Evolutionary conservation across 2,113 vertebrate species (phyloP), one percentile per base, ranked within the genome.

Genomic region (Pampusana beccarii): DNA sequence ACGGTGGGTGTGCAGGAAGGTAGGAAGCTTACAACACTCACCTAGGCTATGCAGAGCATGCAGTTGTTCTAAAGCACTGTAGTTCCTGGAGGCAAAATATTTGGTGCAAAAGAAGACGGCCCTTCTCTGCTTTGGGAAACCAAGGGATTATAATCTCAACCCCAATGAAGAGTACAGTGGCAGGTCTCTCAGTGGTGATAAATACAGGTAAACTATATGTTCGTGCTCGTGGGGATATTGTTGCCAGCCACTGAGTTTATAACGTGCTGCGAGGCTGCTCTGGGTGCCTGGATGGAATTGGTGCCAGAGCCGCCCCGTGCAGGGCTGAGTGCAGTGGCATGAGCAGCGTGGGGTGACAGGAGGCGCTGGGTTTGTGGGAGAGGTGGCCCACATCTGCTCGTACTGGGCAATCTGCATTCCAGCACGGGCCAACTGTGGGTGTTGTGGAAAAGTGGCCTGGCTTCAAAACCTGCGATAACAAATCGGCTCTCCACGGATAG

Each of bases 381-480:
- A 54, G 29, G 46, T 34, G 42, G 29, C 23, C 62, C 6, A 12
- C 10, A 36, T 36, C 79, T 56, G 40, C 31, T 10, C 53, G 38
- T n/a, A 7, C 25, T 36, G n/a, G 51, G 71, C 42, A 51, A 36
- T 46, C 18, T 44, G 23, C 5, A 78, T 10, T 71, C 25, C 5
- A 73, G 48, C 12, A 26, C 26, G 6, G 64, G 34, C 40, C 53
- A 62, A 1, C 33, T 0, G 0, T 2, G 15, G 18, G 8, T 40
- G 10, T 34, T 61, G 33, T 72, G 48, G 34, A 66, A n/a, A 75
- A 61, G 20, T 20, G 20, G 17, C 16, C 53, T 62, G 40, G n/a
- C 60, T 86, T 73, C 70, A 62, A 18, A 48, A 40, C 17, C 18
- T 17, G 8, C 10, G 16, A 10, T 62, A 64, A 58, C 36, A 62